Base-by-base conservation (phyloP, 2,797 vertebrate genomes). In the Remorina albescens region DNA sequence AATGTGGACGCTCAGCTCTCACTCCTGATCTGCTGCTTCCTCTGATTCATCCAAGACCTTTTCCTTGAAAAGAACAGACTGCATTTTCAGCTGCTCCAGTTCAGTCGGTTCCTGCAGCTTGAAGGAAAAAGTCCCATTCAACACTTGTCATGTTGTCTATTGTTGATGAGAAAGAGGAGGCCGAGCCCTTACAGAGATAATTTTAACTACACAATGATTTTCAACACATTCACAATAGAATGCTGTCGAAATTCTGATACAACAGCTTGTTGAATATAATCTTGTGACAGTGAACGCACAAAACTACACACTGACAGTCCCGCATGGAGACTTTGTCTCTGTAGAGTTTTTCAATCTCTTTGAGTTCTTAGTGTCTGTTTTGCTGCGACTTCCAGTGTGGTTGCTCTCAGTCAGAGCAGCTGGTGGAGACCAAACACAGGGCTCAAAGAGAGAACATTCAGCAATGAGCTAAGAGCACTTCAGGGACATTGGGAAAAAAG, bases 141-240 rank as follows among this genome's bases (percentile, higher is more conserved):
- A 34, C 6, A 28, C 59, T 0, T 42, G 42, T 57, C 73, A 76
- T 36, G 28, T 30, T 12, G 25, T 51, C 54, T 51, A 23, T 59
- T 58, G 36, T 69, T 58, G 4, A 32, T 18, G 66, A 50, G 51
- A 50, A 19, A 26, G 49, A 66, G 16, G 49, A 67, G 64, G 4
- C n/a, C n/a, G 15, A 13, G 53, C 23, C 46, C 8, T 11, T 6
- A 6, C 42, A 12, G 12, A 1, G 12, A 15, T 34, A 1, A 39
- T 41, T 28, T 53, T 34, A 15, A 64, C 36, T n/a, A 32, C 5
- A 8, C 7, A 50, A 19, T 41, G 37, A 32, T 42, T 30, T 47
- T 21, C n/a, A 34, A 4, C 56, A 25, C 36, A 19, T 8, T 25
- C 23, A 49, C 25, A 64, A 39, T n/a, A 18, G 18, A 26, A 9